Conservation (phyloP, 2,888 invertebrate genomes). For the Trachelus tabidus region DNA sequence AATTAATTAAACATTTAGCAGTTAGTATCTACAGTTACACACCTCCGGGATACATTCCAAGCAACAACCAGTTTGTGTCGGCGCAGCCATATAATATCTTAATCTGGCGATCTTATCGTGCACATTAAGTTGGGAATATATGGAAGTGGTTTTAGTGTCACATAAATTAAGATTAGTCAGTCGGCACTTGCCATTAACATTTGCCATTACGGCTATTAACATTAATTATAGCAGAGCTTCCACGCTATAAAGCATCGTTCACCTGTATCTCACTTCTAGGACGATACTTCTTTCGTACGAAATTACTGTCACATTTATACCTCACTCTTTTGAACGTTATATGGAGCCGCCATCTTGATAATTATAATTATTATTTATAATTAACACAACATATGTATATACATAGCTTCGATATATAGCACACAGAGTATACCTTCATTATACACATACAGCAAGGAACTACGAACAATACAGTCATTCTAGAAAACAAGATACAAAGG, state of each 20-base stretch:
- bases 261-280: neutral
- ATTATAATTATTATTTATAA: neutral
- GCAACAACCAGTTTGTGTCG: conserved; percentile 42
- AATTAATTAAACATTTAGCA: conserved; percentile 48
- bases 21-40: conserved; percentile 35
- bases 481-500: neutral
- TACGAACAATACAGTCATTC: neutral
- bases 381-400: neutral
- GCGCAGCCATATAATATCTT: conserved; percentile 52
- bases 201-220: conserved; percentile 55
- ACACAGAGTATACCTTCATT: too few relatives aligned
- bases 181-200: conserved; percentile 56
- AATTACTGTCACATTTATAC: neutral
- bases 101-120: conserved; percentile 54
- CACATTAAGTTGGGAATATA: conserved; percentile 47
- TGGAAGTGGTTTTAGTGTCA: conserved; percentile 51
- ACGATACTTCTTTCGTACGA: neutral
- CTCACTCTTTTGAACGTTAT: neutral
- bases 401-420: too few relatives aligned
- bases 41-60: conserved; percentile 30
- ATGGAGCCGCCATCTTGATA: neutral
- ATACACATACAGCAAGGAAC: too few relatives aligned
- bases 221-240: conserved; percentile 49
- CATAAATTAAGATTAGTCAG: conserved; percentile 56
- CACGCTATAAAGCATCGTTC: conserved; percentile 26